These are phyloP conservation scores for Heterodera schachtii DNA, from an alignment of 1,140 invertebrate genomes.

Conservation along the genomic window DNA sequence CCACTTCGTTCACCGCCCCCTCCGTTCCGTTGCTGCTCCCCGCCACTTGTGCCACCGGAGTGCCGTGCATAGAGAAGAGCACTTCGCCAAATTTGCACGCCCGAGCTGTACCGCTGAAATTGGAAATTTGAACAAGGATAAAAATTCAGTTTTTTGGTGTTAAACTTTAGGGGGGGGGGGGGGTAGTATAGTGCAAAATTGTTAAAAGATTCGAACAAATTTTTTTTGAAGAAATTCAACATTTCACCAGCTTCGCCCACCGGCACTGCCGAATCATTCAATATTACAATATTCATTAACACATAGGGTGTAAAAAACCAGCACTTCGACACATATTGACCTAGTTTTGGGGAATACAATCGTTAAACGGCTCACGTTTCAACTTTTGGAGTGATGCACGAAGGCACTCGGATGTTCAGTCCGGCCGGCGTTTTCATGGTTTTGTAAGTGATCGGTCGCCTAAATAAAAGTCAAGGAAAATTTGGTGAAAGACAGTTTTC, in stretches of 20 bases:
- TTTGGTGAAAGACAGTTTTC: background rate
- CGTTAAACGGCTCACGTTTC: background rate
- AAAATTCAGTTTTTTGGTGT: too few species aligned
- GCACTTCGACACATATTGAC: too few species aligned
- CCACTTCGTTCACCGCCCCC: background rate
- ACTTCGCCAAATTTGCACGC: conserved; percentile 15
- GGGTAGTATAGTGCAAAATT: too few species aligned
- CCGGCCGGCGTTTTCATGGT: background rate
- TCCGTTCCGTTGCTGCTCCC: background rate
- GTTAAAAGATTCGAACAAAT: too few species aligned
- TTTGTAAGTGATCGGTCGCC: background rate
- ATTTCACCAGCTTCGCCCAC: too few species aligned
- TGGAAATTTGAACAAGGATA: too few species aligned
- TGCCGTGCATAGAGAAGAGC: conserved; percentile 16
- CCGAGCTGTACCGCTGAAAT: background rate
- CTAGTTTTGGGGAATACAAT: background rate
- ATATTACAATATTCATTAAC: too few species aligned
- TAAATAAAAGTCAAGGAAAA: background rate
- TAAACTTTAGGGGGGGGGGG: too few species aligned
- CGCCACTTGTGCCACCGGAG: background rate
- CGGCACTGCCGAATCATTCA: too few species aligned
- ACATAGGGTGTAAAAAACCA: too few species aligned
- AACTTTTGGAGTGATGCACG: conserved; percentile 23
- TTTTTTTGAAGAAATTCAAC: too few species aligned
- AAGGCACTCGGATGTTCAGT: conserved; percentile 1